Evolutionary conservation across 2,113 vertebrate genomes (phyloP), one percentile per base, ranked within the genome.

Genomic region (Ramphastos sulfuratus): DNA sequence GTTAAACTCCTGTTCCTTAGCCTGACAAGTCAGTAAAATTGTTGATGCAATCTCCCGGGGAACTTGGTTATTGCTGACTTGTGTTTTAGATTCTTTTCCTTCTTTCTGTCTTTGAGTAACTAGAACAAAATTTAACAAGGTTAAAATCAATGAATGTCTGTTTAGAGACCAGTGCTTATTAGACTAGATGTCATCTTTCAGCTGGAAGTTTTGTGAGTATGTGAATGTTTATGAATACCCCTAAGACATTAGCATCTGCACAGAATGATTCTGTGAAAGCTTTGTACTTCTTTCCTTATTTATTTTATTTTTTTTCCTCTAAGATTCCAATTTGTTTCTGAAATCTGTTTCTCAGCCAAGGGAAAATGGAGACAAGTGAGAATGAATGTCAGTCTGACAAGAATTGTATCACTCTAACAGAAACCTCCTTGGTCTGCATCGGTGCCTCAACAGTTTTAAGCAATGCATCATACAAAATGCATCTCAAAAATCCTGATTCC

Each of bases 101-200:
- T 78, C 63, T 82, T 91, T 93, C 66, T 70, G 60, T 87, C 79
- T 77, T 80, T 78, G 14, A 88, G 58, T 84, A 94, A 91, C 69
- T 56, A 83, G 72, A 82, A 93, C 71, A 50, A 81, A 82, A 93
- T 87, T 93, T 93, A 94, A 92, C 56, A 85, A 87, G 89, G 93
- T 64, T 89, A 82, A 95, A 95, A 93, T 89, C 87, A 90, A 93
- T 90, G 85, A 83, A 83, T 81, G 65, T 13, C 61, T 94, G 73
- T 77, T 94, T 81, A 85, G 84, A 93, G 87, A 92, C 54, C 54
- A 72, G 35, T 50, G 44, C 30, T 92, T 90, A 75, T 88, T 91
- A 91, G 72, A 55, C 28, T 50, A 48, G 58, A 54, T 92, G 85
- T 75, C 69, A 65, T 83, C 82, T 96, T 95, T 93, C 67, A 89